Base-by-base conservation (phyloP, 2,888 invertebrate species). In the Lapara coniferarum region DNA sequence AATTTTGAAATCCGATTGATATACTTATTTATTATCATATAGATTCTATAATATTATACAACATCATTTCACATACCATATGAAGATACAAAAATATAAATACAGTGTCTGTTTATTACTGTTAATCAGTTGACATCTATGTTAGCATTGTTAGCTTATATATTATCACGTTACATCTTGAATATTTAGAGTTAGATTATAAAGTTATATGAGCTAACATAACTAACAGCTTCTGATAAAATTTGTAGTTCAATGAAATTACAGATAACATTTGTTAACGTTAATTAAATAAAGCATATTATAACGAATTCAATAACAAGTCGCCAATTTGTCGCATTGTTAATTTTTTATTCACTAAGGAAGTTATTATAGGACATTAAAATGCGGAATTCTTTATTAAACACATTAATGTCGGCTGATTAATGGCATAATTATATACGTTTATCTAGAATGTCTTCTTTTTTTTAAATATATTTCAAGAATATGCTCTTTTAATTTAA, bases 331-430 rank as follows among this genome's bases (percentile, higher is more conserved):
- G 63, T 49, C 63, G 46, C 19, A 49, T 19, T 16, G n/a, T 10
- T 56, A 37, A 46, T 5, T 49, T 49, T 46, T 63, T 49, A 63
- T 63, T 46, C 49, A 49, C 12, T 19, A 49, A 63, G 63, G 63
- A 63, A 63, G 63, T 19, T 19, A 49, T 63, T 49, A 63, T 49
- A 63, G 49, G 6, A 16, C 49, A 63, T 63, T 63, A 63, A 7
- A 49, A 63, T 63, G 63, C 63, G 63, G 63, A 63, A 63, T 19
- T 12, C 49, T 46, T 19, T 19, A 49, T 19, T 57, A 63, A 46
- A 16, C 16, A 49, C 49, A 19, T 53, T 16, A 55, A 19, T 46
- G 49, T 49, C 12, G 12, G 14, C 10, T 19, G 14, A 44, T 63
- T 63, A 16, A 63, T 63, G 8, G 46, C 46, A 12, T 59, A 46